Evolutionary conservation across 2,888 invertebrate species (phyloP).

Genomic region (Smittia sp.): DNA sequence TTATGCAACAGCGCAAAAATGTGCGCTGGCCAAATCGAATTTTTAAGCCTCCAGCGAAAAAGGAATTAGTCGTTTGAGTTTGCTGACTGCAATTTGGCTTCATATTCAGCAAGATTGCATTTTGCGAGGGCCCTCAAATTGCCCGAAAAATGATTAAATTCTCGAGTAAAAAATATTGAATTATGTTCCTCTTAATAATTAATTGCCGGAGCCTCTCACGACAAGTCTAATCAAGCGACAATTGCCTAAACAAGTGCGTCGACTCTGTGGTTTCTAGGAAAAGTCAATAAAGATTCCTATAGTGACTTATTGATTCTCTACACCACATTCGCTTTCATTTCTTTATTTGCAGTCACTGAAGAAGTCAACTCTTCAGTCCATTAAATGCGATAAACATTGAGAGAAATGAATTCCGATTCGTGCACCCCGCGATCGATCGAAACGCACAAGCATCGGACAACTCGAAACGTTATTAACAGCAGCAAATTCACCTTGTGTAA

Average conservation of each 20-base stretch:
- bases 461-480: neutral
- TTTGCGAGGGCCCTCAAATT: neutral
- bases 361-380: neutral
- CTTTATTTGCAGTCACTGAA: neutral
- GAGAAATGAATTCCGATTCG: neutral
- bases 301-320: neutral
- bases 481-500: constrained; percentile 30
- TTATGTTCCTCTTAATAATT: too few species aligned
- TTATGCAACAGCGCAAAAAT: constrained; percentile 24
- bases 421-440: neutral
- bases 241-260: neutral
- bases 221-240: neutral
- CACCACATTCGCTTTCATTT: neutral
- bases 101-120: neutral
- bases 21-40: constrained; percentile 35
- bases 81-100: constrained; percentile 32
- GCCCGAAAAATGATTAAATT: neutral
- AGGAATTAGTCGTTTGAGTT: constrained; percentile 38
- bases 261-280: neutral
- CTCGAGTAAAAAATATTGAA: neutral
- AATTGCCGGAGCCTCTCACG: too few species aligned
- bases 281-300: neutral
- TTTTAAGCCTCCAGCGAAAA: constrained; percentile 37
- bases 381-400: constrained; percentile 3
- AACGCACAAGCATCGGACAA: neutral